These are phyloP conservation scores for Polietes domitor DNA, from an alignment of 2,888 invertebrate species.

Conservation along the genomic window DNA sequence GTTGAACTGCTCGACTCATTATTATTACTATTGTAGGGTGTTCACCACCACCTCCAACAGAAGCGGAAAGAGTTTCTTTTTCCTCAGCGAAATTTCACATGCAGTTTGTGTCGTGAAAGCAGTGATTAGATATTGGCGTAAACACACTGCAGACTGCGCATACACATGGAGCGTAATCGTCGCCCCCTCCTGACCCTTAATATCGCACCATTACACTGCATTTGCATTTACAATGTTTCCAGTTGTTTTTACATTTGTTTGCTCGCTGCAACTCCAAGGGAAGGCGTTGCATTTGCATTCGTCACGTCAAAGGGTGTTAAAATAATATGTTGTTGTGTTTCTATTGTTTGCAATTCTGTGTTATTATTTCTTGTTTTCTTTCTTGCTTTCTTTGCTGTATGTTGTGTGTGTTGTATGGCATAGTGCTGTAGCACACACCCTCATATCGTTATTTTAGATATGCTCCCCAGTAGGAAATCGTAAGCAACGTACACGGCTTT, in stretches of 20 bases:
- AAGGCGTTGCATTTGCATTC: conserved; percentile 51
- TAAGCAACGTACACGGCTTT: no score
- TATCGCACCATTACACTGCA: background rate
- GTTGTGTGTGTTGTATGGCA: no score
- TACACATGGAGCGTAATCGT: background rate
- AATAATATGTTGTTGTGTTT: conserved; percentile 43
- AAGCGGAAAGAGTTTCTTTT: no score
- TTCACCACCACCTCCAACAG: no score
- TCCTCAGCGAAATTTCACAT: background rate
- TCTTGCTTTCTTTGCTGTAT: background rate
- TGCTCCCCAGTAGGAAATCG: no score
- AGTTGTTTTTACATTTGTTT: conserved; percentile 27
- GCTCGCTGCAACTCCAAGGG: background rate
- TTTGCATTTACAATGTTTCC: conserved; percentile 17
- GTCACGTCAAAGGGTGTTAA: conserved; percentile 57
- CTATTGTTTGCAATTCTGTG: conserved; percentile 5
- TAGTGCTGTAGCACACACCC: no score
- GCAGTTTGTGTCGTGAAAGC: conserved; percentile 43
- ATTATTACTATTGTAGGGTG: no score
- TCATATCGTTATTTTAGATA: no score
- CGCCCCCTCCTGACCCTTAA: background rate
- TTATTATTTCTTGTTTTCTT: conserved; percentile 14
- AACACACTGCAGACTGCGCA: background rate
- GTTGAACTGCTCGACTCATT: no score
- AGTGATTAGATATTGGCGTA: conserved; percentile 38